Evolutionary conservation across 2,797 vertebrate genomes (phyloP), one percentile per base, ranked within the genome.

Genomic region (Lithobates pipiens): DNA sequence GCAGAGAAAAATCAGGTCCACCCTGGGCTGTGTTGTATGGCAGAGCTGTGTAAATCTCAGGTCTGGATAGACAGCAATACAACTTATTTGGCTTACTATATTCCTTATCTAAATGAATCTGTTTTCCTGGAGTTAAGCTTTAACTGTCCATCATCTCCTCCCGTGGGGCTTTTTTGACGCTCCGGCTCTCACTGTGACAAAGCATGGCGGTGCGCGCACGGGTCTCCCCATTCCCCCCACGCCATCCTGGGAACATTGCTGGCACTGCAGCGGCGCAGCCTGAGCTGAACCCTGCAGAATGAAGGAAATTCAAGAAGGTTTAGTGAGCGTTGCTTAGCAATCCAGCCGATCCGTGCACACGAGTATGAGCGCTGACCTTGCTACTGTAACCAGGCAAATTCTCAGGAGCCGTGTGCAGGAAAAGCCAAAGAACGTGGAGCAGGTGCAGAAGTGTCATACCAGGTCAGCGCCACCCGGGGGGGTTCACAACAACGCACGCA

Each of bases 301-400:
- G 25, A 1, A 77, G 77, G 77, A 75, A 80, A 85, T 80, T 27
- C 21, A 79, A 85, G 70, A n/a, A 67, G 77, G 70, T 71, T 67
- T 74, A 61, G 69, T 5, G 32, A 72, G 69, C 0, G 11, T 18
- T 76, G 73, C 32, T 21, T 25, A 42, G 25, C 44, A 74, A 21
- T 25, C 23, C 80, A 5, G 73, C 67, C 8, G 50, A 61, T 42
- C 32, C 29, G 50, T 54, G 36, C 34, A 34, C 44, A 25, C 46
- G 68, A 32, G 44, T 50, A 32, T 71, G 46, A 67, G 16, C 70
- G 70, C 77, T 80, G 83, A 85, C 77, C 75, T 80, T 73, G 44
- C 25, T 68, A 74, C 70, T 69, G 54, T 74, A 85, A 65, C 61
- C 71, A 80, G 44, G 83, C 63, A 27, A 68, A 80, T 79, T 61